These are phyloP conservation scores for Urocitellus parryii DNA, from an alignment of 2,113 vertebrate species.

Conservation along the genomic window DNA sequence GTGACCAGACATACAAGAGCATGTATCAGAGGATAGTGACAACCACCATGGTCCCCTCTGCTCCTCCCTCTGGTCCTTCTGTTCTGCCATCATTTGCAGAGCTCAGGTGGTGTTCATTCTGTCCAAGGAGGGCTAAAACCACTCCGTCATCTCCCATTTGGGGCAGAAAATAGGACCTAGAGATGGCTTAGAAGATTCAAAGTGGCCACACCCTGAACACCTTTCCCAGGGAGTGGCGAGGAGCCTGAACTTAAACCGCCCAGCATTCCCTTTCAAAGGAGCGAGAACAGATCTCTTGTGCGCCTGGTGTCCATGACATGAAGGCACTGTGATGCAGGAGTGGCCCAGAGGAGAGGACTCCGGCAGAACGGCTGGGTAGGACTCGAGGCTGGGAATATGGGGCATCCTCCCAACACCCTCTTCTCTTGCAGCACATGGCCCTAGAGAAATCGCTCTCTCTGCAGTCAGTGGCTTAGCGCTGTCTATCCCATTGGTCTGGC, in stretches of 20 bases:
- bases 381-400: neutral
- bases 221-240: neutral
- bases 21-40: neutral
- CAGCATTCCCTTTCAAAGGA: neutral
- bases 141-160: neutral
- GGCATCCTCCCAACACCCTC: neutral
- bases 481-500: constrained; percentile 30
- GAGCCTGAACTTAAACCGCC: neutral
- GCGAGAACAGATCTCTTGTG: neutral
- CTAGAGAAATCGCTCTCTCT: neutral
- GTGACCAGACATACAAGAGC: neutral
- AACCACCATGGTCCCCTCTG: neutral
- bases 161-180: neutral
- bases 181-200: neutral
- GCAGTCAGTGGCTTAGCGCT: constrained; percentile 39
- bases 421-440: neutral
- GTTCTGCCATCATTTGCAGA: neutral
- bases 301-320: neutral
- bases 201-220: no score
- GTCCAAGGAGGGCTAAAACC: neutral
- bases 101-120: neutral
- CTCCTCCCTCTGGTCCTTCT: neutral
- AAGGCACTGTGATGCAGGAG: neutral
- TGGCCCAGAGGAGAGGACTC: neutral
- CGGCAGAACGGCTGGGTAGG: neutral